Base-by-base conservation (phyloP, 2,797 vertebrate genomes). In the Diplodus sargus region DNA sequence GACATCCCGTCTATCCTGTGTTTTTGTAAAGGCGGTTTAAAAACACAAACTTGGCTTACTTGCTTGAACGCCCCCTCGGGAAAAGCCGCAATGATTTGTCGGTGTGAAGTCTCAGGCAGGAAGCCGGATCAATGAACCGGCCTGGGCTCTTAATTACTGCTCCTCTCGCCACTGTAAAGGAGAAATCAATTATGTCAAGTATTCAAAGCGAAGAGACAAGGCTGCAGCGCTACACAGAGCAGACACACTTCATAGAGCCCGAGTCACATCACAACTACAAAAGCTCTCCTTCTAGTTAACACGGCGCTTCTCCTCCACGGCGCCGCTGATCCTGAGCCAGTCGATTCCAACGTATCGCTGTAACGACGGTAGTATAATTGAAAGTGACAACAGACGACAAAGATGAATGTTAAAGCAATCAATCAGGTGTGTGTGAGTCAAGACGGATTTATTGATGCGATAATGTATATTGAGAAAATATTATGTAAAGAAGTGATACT, bases 111-210 rank as follows among this genome's bases (percentile, higher is more conserved):
- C 90, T 95, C 92, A 89, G 91, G 91, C 90, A 92, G 95, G 92
- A 92, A 94, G 91, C 86, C 70, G 82, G 90, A 96, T 97, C 97
- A 94, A 97, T 97, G 94, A 93, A 92, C 94, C 90, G 94, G 94
- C 96, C 95, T 93, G 92, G 95, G 92, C 95, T 95, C 95, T 96
- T 97, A 96, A 97, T 97, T 95, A 96, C 93, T 94, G 90, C 90
- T 92, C 93, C 90, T 95, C 96, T 95, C 74, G 79, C 95, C 94
- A 94, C 95, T 88, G 94, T 95, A 94, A 34, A 95, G 95, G 95
- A 96, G 86, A 93, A 93, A 97, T 98, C 97, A 94, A 97, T 98
- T 89, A 94, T 97, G 96, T 97, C 96, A 97, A 97, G 96, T 96
- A 95, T 96, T 92, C 92, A 90, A 89, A 91, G 91, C 7, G 78